phyloP scores from a whole-genome alignment of 2,113 vertebrate species.

The Neotoma lepida region DNA sequence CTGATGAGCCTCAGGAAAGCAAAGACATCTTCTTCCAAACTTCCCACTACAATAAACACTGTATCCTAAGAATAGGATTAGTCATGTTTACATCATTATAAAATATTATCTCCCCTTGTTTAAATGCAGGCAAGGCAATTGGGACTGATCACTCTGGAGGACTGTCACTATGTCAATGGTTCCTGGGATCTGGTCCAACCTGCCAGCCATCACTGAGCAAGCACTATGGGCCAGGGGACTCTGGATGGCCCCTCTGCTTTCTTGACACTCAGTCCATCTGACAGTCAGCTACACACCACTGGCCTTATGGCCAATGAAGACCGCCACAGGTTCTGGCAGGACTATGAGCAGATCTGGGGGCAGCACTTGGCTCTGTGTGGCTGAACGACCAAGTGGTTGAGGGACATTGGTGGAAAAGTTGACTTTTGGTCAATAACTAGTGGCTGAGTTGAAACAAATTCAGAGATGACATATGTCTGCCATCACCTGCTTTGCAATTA shows the following conservation, averaged over 20 bases:
- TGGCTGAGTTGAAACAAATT: background rate
- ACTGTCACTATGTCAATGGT: background rate
- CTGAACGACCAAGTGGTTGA: background rate
- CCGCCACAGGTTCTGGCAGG: background rate
- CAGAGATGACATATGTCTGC: background rate
- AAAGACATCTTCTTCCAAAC: constrained; percentile 7
- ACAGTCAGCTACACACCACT: background rate
- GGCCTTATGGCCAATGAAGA: background rate
- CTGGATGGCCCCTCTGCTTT: background rate
- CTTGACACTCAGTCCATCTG: background rate
- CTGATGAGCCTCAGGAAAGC: background rate
- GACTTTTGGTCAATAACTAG: background rate
- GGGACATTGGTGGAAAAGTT: background rate
- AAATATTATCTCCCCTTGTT: background rate
- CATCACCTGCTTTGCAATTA: background rate
- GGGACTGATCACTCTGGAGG: background rate
- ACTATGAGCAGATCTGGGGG: background rate
- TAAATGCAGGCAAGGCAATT: background rate
- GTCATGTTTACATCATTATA: background rate
- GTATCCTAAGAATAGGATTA: background rate
- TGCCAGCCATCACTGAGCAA: background rate
- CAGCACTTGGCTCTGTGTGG: background rate
- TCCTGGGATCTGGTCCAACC: background rate
- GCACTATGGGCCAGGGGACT: background rate
- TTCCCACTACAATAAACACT: background rate